Evolutionary conservation across 37 sponge, comb jelly and placozoan genomes (phyloP).

Genomic region (Aplysina aerophoba): DNA sequence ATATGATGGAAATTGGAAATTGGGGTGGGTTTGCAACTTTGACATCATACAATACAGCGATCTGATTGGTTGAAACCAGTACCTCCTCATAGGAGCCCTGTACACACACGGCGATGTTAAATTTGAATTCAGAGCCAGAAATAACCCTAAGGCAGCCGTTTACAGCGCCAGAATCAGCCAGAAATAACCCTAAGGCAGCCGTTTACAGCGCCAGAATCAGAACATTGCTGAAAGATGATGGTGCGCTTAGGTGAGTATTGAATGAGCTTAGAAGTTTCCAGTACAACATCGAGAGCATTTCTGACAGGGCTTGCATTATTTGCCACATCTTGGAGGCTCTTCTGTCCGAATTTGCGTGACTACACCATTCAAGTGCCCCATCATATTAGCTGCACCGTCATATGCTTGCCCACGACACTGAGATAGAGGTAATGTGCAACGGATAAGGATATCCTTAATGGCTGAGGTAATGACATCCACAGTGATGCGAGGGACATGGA

Average conservation of each 20-base stretch:
- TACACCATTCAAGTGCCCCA: constrained; percentile 50
- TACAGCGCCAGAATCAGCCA: no score
- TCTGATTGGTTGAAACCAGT: no score
- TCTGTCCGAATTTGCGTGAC: constrained; percentile 50
- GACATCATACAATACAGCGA: no score
- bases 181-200: no score
- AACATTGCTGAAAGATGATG: constrained; percentile 26
- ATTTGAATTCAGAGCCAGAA: no score
- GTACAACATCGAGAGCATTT: constrained; percentile 52
- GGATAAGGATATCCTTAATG: constrained; percentile 57
- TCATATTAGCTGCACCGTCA: constrained; percentile 76
- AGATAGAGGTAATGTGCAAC: constrained; percentile 52
- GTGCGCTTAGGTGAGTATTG: constrained; percentile 57
- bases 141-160: no score
- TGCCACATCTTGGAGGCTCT: constrained; percentile 54
- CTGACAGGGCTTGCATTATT: constrained; percentile 22
- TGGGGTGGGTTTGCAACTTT: no score
- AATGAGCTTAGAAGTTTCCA: constrained; percentile 53
- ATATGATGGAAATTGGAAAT: no score
- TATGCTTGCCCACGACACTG: constrained; percentile 66
- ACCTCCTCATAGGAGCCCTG: no score
- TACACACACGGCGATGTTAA: no score
- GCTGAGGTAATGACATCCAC: not conserved
- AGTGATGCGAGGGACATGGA: constrained; percentile 32
- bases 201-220: not conserved